These are phyloP conservation scores for Apodemus sylvaticus DNA, from an alignment of 2,113 vertebrate species.

Conservation along the genomic window DNA sequence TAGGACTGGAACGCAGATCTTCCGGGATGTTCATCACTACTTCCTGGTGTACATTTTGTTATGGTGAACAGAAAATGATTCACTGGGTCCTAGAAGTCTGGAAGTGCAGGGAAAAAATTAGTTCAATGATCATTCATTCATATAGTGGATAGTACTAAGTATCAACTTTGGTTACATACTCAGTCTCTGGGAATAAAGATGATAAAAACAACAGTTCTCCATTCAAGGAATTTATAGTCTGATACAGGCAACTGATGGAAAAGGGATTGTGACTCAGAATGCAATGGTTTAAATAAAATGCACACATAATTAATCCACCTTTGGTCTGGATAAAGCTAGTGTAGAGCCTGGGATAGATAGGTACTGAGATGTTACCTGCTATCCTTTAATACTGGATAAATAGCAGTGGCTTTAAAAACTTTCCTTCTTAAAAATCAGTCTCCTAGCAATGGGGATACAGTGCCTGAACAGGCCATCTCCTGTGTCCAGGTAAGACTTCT, in stretches of 20 bases:
- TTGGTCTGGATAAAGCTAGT: background rate
- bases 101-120: background rate
- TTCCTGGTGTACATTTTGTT: background rate
- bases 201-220: background rate
- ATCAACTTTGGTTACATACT: background rate
- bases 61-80: background rate
- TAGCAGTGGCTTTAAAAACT: background rate
- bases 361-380: background rate
- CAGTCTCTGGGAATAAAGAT: background rate
- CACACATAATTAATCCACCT: background rate
- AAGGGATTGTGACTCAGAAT: background rate
- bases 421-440: background rate
- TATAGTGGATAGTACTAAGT: background rate
- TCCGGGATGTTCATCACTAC: background rate
- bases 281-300: background rate
- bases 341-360: background rate
- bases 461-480: no score
- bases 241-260: background rate
- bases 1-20: background rate
- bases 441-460: background rate
- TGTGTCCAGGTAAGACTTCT: no score
- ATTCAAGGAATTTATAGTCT: background rate
- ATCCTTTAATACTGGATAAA: background rate
- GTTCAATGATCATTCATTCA: background rate
- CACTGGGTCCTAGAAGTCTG: background rate